A percentile compares a stretch with the other conserved stretches of the same genome.
Conservation (phyloP, 2,888 invertebrate species). For the Galeopsomyia nigrocyanea region DNA sequence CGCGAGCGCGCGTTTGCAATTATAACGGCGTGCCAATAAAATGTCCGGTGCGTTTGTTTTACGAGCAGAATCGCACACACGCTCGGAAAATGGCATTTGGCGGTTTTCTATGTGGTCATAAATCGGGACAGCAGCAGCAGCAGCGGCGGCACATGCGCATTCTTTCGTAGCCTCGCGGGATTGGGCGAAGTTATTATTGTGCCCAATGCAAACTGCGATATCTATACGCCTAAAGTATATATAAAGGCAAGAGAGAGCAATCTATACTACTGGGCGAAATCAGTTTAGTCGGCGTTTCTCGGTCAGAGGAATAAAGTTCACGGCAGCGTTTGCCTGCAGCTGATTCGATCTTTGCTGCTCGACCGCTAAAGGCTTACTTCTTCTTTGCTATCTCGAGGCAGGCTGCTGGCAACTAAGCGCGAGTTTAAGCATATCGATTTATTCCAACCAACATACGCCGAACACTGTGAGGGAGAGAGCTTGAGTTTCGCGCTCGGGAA, state of each 20-base stretch:
- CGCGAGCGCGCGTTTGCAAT: conserved; percentile 22
- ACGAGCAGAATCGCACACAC: conserved; percentile 3
- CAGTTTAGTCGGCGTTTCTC: conserved; percentile 18
- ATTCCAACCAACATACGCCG: background rate
- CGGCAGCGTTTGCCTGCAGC: background rate
- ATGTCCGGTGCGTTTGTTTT: conserved; percentile 13
- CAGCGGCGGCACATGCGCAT: background rate
- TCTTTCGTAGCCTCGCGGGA: background rate
- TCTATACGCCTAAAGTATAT: background rate
- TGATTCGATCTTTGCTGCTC: conserved; percentile 23
- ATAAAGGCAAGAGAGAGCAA: conserved; percentile 11
- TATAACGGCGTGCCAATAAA: conserved; percentile 22
- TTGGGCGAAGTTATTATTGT: conserved; percentile 33
- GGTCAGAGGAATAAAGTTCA: conserved; percentile 20
- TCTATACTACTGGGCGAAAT: conserved; percentile 13
- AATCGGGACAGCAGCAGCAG: conserved; percentile 1
- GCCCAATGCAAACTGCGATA: background rate
- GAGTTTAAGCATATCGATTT: conserved; percentile 15
- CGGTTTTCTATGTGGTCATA: conserved; percentile 22
- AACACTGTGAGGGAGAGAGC: background rate
- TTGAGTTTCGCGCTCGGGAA: background rate
- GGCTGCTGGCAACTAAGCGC: no score
- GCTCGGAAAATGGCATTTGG: background rate
- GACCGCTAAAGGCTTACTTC: background rate
- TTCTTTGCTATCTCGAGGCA: background rate